Percentiles rank a stretch among this genome's conserved stretches.
Conservation (phyloP, 2,888 invertebrate species). For the Alentia gelatinosa region DNA sequence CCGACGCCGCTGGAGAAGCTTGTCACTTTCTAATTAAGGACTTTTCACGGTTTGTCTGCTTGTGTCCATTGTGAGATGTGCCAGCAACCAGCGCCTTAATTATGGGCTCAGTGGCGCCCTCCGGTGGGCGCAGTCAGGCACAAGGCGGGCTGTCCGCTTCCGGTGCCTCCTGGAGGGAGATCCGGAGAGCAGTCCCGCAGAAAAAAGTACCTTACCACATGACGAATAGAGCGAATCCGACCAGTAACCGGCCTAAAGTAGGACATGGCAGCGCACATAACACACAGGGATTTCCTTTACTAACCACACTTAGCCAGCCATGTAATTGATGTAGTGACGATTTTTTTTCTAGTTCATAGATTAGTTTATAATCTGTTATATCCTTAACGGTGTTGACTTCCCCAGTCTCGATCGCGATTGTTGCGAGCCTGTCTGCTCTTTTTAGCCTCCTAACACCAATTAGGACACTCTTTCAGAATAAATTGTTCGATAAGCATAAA, state of each 20-base stretch:
- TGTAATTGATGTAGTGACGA: neutral
- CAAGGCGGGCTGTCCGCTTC: neutral
- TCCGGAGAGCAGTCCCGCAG: neutral
- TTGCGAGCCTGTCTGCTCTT: neutral
- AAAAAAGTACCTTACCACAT: neutral
- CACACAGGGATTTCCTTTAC: neutral
- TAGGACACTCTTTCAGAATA: neutral
- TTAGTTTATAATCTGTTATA: neutral
- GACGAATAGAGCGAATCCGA: neutral
- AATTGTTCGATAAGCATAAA: neutral
- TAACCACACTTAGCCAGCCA: neutral
- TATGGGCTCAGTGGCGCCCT: conserved; percentile 13
- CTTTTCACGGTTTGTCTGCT: conserved; percentile 49
- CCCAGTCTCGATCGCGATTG: neutral
- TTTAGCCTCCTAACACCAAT: neutral
- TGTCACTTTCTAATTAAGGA: conserved; percentile 49
- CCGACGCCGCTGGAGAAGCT: neutral
- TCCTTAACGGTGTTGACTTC: neutral
- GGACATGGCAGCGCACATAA: neutral
- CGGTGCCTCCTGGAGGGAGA: neutral
- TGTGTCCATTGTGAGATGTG: neutral
- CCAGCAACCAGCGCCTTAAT: neutral
- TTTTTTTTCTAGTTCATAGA: neutral
- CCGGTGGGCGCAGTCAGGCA: neutral
- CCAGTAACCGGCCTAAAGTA: neutral